These are phyloP conservation scores for Sylvia atricapilla DNA, from an alignment of 2,113 vertebrate genomes.

Conservation along the genomic window DNA sequence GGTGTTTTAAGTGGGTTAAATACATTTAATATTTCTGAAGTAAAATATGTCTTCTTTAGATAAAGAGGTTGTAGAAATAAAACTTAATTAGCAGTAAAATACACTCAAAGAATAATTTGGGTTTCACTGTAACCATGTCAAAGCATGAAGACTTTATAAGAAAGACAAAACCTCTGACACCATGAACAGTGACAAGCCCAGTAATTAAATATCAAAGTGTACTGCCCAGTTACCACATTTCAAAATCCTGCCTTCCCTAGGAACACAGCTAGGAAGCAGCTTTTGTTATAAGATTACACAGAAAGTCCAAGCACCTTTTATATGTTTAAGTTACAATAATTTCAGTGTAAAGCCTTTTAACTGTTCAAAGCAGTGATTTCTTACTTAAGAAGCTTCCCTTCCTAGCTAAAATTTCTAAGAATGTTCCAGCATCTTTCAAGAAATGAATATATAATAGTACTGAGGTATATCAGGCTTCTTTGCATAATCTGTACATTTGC, in stretches of 20 bases:
- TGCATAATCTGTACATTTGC: not conserved
- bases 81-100: not conserved
- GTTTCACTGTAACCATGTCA: not conserved
- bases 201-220: not conserved
- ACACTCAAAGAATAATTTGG: not conserved
- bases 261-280: not conserved
- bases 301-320: not conserved
- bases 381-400: not conserved
- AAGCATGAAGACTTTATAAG: not conserved
- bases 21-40: not conserved
- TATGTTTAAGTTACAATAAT: not conserved
- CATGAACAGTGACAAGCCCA: not conserved
- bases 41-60: not conserved
- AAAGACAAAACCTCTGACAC: not conserved
- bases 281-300: not conserved
- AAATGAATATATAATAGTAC: not conserved
- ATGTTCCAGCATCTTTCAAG: not conserved
- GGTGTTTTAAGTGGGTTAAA: not conserved
- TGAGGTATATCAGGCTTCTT: not conserved
- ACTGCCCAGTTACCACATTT: not conserved
- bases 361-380: not conserved
- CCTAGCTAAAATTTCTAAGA: not conserved
- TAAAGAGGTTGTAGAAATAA: not conserved
- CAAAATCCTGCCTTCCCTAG: not conserved
- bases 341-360: not conserved